A percentile compares a stretch with the other conserved stretches of the same genome.
These are phyloP conservation scores for Lepisosteus oculatus DNA, from an alignment of 2,113 vertebrate species.

Conservation along the genomic window DNA sequence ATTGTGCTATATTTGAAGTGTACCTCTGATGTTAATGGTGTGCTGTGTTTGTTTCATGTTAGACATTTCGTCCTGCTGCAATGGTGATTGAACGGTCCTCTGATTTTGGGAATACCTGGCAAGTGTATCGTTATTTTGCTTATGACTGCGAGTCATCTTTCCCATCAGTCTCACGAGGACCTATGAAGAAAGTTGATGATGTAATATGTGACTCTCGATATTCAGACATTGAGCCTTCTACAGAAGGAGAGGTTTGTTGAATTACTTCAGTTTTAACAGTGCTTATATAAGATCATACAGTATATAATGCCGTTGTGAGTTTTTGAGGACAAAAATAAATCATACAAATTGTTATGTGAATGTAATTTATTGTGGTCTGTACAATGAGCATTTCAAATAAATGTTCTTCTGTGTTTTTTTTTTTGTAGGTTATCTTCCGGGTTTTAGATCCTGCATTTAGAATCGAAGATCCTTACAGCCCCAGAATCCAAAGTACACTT, in stretches of 20 bases:
- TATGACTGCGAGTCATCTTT: slow-evolving; percentile 92
- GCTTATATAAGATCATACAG: too few species aligned
- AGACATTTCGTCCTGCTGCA: slow-evolving; percentile 94
- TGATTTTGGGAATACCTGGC: slow-evolving; percentile 88
- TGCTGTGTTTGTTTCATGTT: slow-evolving; percentile 1
- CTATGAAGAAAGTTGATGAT: slow-evolving; percentile 93
- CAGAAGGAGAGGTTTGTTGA: slow-evolving; percentile 85
- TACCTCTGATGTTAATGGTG: too few species aligned
- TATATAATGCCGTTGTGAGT: background rate
- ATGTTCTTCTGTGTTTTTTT: slow-evolving; percentile 2
- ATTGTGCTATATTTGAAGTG: too few species aligned
- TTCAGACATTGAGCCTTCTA: slow-evolving; percentile 95
- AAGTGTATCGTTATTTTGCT: slow-evolving; percentile 92
- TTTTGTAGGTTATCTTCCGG: slow-evolving; percentile 86
- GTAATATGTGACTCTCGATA: slow-evolving; percentile 94
- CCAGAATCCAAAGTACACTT: slow-evolving; percentile 86
- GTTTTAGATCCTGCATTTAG: slow-evolving; percentile 91
- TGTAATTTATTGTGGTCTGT: too few species aligned
- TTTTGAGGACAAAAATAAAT: too few species aligned
- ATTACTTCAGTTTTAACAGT: background rate
- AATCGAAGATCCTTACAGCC: slow-evolving; percentile 93
- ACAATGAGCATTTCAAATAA: too few species aligned
- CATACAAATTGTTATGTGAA: too few species aligned
- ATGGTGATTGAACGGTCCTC: slow-evolving; percentile 95
- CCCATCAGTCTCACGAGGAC: slow-evolving; percentile 74